Evolutionary conservation across 2,113 vertebrate species (phyloP), one percentile per base, ranked within the genome.

Genomic region (Hepsetus odoe): DNA sequence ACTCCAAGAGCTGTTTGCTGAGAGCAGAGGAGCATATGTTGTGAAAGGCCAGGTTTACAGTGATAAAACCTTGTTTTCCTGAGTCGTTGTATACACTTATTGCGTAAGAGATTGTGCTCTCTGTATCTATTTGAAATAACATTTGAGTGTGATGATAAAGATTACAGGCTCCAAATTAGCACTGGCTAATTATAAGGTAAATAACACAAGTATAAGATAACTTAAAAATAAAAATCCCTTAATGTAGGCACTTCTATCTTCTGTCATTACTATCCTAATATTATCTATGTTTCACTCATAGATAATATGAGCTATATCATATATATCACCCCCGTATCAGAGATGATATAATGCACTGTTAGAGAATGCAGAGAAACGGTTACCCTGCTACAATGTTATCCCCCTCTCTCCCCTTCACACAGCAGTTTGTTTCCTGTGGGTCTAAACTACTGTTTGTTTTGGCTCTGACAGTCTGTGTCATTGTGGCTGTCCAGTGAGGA

Each of bases 381-480:
- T 68, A 51, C 56, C 30, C 11, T 8, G 58, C 59, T 46, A 46
- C 69, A 51, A 28, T 70, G 64, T 69, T 70, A 40, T 14, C 35
- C 51, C 74, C 67, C 65, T 24, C 28, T 24, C 24, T 64, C 42
- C 49, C 61, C 53, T 53, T 22, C 64, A 20, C 69, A 26, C 42
- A 56, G 76, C 42, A 4, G 66, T 87, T 84, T 82, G 72, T 89
- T 67, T 79, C 69, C 86, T 58, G 85, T 87, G 90, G 83, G 90
- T 88, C 87, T 86, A 85, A 87, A 62, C 49, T 74, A 64, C 79
- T 90, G 86, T 91, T 91, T 91, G 87, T 91, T 89, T 91, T 92
- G 88, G 86, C 86, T 72, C 16, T 59, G 85, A 92, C 91, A 92
- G 88, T 89, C 81, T 40, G 79, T 79, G 80, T 59, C 88, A 89